Conservation (phyloP, 2,113 vertebrate species). For the Plotosus lineatus region DNA sequence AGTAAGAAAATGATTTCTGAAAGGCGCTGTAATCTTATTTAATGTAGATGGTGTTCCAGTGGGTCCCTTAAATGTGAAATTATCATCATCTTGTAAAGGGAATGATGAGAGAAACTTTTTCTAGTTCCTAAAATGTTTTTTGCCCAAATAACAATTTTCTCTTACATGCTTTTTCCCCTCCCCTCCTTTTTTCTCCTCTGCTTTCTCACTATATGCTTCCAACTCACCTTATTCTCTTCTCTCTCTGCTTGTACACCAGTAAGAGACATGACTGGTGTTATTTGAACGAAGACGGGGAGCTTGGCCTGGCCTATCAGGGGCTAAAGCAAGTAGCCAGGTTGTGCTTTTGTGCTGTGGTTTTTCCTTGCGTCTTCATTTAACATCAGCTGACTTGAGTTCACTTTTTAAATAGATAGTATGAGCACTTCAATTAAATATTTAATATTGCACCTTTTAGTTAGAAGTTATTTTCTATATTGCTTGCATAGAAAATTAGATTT, state of each 20-base stretch:
- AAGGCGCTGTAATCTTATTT: too few relatives aligned
- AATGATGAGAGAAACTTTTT: not conserved
- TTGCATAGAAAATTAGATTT: not conserved
- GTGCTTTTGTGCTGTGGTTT: conserved; percentile 44
- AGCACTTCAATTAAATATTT: not conserved
- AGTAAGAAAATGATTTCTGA: too few relatives aligned
- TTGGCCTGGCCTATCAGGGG: conserved; percentile 90
- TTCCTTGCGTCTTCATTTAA: conserved; percentile 14
- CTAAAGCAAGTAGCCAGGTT: conserved; percentile 96
- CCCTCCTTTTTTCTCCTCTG: conserved; percentile 44
- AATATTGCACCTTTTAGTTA: not conserved
- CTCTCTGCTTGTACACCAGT: conserved; percentile 72
- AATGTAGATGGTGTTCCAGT: too few relatives aligned
- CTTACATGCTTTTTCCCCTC: conserved; percentile 25
- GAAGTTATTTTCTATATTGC: not conserved
- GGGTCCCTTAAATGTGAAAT: too few relatives aligned
- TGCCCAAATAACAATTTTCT: conserved; percentile 4
- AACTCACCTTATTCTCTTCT: conserved; percentile 36
- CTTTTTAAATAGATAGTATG: not conserved
- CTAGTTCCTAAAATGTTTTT: not conserved
- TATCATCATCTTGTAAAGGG: not conserved
- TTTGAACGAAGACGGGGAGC: conserved; percentile 94
- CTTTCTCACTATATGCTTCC: conserved; percentile 59
- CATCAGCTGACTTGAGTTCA: not conserved
- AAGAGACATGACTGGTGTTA: conserved; percentile 86